Conservation (phyloP, 2,113 vertebrate genomes). For the Rousettus leschenaultii region DNA sequence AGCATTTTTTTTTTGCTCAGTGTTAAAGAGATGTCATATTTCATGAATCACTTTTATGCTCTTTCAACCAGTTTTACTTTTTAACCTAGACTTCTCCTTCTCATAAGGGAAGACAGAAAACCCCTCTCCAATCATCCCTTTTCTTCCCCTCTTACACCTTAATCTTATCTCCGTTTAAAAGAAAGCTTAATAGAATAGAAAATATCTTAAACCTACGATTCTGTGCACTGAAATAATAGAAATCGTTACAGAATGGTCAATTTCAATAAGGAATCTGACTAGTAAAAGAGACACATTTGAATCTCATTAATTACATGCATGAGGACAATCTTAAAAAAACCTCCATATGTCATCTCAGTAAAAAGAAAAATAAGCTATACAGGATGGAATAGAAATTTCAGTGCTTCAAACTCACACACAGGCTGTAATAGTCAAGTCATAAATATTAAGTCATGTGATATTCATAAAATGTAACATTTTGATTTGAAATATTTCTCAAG, state of each 20-base stretch:
- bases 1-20: slow-evolving; percentile 78
- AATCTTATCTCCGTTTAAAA: slow-evolving; percentile 67
- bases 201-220: slow-evolving; percentile 55
- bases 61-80: slow-evolving; percentile 72
- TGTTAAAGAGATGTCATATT: slow-evolving; percentile 86
- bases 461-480: slow-evolving; percentile 66
- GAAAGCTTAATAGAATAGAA: slow-evolving; percentile 75
- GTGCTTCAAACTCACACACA: not conserved
- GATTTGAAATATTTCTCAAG: slow-evolving; percentile 54
- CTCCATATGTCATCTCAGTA: not conserved
- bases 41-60: slow-evolving; percentile 81
- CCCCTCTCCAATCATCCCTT: slow-evolving; percentile 59
- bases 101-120: slow-evolving; percentile 74
- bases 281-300: slow-evolving; percentile 32
- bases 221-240: slow-evolving; percentile 34
- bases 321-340: slow-evolving; percentile 26
- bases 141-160: slow-evolving; percentile 55
- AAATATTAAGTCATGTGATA: slow-evolving; percentile 63
- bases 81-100: slow-evolving; percentile 63
- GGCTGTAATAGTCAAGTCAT: slow-evolving; percentile 41
- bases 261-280: slow-evolving; percentile 54
- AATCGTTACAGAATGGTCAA: slow-evolving; percentile 37
- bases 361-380: not conserved
- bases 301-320: slow-evolving; percentile 33
- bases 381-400: not conserved